Conservation (phyloP, 2,113 vertebrate genomes). For the Baryphthengus martii region DNA sequence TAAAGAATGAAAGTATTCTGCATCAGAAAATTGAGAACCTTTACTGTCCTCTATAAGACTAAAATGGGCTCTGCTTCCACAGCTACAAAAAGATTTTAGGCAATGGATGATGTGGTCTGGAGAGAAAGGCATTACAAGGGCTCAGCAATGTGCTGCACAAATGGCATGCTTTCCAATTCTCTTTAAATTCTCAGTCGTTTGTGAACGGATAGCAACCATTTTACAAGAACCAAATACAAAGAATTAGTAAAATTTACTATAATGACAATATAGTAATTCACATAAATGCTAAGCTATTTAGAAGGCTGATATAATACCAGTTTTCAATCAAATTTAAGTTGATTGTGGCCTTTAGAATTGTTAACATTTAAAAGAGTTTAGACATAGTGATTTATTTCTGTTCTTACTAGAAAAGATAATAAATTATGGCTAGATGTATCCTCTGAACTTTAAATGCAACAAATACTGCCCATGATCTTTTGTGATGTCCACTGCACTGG, state of each 20-base stretch:
- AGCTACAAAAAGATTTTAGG: background rate
- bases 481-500: background rate
- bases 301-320: background rate
- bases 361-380: background rate
- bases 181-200: background rate
- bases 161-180: background rate
- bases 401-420: background rate
- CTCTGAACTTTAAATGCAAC: background rate
- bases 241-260: background rate
- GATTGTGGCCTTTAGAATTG: background rate
- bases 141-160: background rate
- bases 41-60: background rate
- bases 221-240: background rate
- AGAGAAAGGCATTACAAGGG: background rate
- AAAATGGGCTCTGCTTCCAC: background rate
- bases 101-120: too few relatives aligned
- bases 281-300: background rate
- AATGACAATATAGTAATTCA: background rate
- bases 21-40: background rate
- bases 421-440: background rate
- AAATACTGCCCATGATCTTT: background rate
- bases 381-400: background rate
- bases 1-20: background rate
- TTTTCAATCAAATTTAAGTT: background rate
- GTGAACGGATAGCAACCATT: background rate